These are phyloP conservation scores for Alectoris magna DNA, from an alignment of 2,797 vertebrate species.

Conservation along the genomic window DNA sequence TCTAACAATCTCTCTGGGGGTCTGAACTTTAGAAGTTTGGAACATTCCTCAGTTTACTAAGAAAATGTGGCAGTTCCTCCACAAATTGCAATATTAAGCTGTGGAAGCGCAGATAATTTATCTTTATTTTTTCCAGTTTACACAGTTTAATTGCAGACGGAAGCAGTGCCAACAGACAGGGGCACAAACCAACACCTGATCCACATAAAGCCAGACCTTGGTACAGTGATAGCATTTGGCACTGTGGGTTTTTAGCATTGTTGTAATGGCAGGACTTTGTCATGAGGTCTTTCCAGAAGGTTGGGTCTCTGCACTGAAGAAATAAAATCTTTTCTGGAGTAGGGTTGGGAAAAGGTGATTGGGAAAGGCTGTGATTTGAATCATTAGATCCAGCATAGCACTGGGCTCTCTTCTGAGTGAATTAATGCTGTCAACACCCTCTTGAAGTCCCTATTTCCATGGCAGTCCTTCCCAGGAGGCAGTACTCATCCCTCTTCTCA, in stretches of 20 bases:
- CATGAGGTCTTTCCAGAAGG: neutral
- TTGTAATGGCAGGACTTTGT: neutral
- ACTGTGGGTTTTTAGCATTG: neutral
- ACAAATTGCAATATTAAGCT: neutral
- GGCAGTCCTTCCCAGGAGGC: neutral
- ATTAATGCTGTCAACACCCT: neutral
- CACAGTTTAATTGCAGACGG: neutral
- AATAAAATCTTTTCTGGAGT: neutral
- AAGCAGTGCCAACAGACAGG: neutral
- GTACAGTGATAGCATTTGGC: rapidly evolving
- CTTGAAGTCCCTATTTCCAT: neutral
- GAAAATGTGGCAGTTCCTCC: neutral
- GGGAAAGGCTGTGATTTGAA: neutral
- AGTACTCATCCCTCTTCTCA: neutral
- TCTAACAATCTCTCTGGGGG: constrained; percentile 17
- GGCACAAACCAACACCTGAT: neutral
- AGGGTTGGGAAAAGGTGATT: neutral
- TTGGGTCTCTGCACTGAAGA: no score
- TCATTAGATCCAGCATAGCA: neutral
- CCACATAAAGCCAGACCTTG: rapidly evolving
- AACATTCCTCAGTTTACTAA: neutral
- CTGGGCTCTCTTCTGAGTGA: neutral
- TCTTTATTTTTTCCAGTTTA: neutral
- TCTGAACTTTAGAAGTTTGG: constrained; percentile 43
- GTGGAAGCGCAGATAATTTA: neutral